These are phyloP conservation scores for Dermatemys mawii DNA, from an alignment of 2,113 vertebrate species.

Conservation along the genomic window DNA sequence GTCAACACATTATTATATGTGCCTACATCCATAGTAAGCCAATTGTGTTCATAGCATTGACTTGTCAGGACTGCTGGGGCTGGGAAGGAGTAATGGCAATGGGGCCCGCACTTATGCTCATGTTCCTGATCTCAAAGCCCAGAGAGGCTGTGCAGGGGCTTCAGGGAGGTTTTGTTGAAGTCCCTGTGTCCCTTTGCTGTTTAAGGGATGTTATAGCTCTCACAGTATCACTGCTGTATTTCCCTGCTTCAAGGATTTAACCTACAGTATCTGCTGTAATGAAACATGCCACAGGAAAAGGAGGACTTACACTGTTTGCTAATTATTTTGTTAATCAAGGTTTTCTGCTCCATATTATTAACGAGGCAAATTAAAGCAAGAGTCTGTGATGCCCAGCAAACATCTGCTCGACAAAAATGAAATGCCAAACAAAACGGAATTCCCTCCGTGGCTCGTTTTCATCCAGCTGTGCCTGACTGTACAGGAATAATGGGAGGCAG, in stretches of 20 bases:
- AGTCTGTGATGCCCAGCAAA: slow-evolving; percentile 26
- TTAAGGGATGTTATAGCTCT: neutral
- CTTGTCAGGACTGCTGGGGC: neutral
- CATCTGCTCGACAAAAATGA: slow-evolving; percentile 29
- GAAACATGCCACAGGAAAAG: neutral
- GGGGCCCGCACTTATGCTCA: neutral
- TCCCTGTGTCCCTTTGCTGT: neutral
- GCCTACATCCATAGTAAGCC: slow-evolving; percentile 29
- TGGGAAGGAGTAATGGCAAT: neutral
- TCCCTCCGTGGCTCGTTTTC: neutral
- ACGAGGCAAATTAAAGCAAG: slow-evolving; percentile 29
- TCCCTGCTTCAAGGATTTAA: neutral
- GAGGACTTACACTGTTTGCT: neutral
- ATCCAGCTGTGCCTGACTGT: neutral
- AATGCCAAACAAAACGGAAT: neutral
- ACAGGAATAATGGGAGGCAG: neutral
- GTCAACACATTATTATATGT: slow-evolving; percentile 27
- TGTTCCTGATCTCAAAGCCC: neutral
- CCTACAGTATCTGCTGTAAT: neutral
- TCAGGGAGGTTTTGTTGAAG: neutral
- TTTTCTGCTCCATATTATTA: slow-evolving; percentile 21
- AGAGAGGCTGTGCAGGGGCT: neutral
- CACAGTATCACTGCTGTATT: neutral
- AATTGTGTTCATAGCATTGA: slow-evolving; percentile 4
- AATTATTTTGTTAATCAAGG: slow-evolving; percentile 51